phyloP scores from a whole-genome alignment of 2,888 invertebrate genomes.

The Caenorhabditis zanzibari region DNA sequence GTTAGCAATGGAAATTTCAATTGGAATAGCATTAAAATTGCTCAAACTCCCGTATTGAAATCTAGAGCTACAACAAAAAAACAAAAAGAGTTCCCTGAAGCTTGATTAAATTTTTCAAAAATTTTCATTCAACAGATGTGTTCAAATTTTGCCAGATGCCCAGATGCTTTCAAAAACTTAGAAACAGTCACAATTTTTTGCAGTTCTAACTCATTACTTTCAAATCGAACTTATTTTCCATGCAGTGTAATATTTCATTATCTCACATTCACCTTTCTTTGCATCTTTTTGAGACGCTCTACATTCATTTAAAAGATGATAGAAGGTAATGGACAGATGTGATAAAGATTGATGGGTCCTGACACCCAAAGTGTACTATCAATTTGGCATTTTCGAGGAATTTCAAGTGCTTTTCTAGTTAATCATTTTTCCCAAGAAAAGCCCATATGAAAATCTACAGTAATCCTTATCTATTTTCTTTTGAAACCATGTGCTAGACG shows the following conservation, averaged over 20 bases:
- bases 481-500: too few relatives aligned
- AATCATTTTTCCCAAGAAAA: too few relatives aligned
- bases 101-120: neutral
- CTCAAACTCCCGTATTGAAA: too few relatives aligned
- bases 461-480: neutral
- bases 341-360: constrained; percentile 58
- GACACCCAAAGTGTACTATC: constrained; percentile 27
- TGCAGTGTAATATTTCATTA: constrained; percentile 38
- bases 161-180: neutral
- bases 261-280: constrained; percentile 9
- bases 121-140: too few relatives aligned
- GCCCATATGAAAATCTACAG: too few relatives aligned
- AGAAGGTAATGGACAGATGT: constrained; percentile 26
- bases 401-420: too few relatives aligned
- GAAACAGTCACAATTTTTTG: neutral
- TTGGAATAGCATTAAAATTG: too few relatives aligned
- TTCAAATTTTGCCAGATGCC: too few relatives aligned
- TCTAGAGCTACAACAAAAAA: too few relatives aligned
- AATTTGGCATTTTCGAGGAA: neutral
- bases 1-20: too few relatives aligned
- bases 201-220: constrained; percentile 1
- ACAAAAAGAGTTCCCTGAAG: too few relatives aligned
- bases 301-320: constrained; percentile 46
- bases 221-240: neutral
- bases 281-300: constrained; percentile 25